These are phyloP conservation scores for Chionoecetes opilio DNA, from an alignment of 1,140 invertebrate genomes.

Conservation along the genomic window DNA sequence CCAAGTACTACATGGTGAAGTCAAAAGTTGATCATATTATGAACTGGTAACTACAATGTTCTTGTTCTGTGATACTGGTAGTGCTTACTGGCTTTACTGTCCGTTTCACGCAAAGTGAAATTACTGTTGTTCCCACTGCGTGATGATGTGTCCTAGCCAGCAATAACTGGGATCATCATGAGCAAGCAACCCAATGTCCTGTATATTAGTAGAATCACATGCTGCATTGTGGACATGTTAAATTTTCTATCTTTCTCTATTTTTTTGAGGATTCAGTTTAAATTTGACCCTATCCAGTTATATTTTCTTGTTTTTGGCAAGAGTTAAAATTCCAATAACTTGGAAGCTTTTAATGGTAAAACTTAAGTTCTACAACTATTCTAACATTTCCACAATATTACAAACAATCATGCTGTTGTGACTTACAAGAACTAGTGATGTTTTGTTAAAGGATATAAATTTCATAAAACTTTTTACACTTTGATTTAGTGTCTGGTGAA, in stretches of 20 bases:
- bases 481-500: constrained; percentile 44
- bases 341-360: constrained; percentile 66
- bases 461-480: constrained; percentile 38
- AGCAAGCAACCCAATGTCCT: constrained; percentile 76
- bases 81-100: constrained; percentile 78
- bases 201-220: constrained; percentile 81
- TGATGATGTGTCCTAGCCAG: constrained; percentile 76
- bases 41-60: constrained; percentile 72
- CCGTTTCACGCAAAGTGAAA: constrained; percentile 73
- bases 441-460: constrained; percentile 37
- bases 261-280: constrained; percentile 29
- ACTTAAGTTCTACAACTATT: constrained; percentile 72
- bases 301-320: constrained; percentile 50
- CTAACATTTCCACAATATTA: constrained; percentile 78
- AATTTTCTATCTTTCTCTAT: constrained; percentile 45
- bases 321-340: constrained; percentile 60
- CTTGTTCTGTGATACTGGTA: constrained; percentile 81
- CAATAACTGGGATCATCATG: constrained; percentile 78
- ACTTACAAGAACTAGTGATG: constrained; percentile 44
- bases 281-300: constrained; percentile 17
- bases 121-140: constrained; percentile 71
- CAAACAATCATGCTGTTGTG: constrained; percentile 77
- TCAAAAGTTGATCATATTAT: constrained; percentile 59
- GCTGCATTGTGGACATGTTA: constrained; percentile 80
- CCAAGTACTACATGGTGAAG: constrained; percentile 77